These are phyloP conservation scores for Brachionus plicatilis DNA, from an alignment of 1,140 invertebrate genomes.

Conservation along the genomic window DNA sequence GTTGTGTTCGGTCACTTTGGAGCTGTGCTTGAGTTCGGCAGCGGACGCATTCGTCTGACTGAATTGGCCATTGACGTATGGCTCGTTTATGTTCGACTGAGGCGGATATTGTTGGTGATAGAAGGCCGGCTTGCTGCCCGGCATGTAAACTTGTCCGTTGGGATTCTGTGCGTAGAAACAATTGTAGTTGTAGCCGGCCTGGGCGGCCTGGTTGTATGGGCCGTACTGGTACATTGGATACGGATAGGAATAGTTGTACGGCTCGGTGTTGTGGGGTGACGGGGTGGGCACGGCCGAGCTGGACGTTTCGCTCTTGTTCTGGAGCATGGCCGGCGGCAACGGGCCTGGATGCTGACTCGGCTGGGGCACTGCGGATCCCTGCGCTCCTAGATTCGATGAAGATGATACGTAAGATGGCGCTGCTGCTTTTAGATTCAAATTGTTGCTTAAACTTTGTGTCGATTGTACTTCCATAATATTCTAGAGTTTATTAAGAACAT, in stretches of 20 bases:
- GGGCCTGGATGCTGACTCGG: background rate
- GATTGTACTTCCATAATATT: conserved; percentile 34
- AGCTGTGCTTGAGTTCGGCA: background rate
- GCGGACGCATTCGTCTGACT: background rate
- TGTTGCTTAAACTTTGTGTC: conserved; percentile 22
- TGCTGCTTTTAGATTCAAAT: conserved; percentile 1
- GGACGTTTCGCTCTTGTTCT: background rate
- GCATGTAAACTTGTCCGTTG: background rate
- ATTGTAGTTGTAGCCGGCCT: background rate
- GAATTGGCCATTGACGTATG: background rate
- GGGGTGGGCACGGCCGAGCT: background rate
- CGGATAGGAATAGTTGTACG: background rate
- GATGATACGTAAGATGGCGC: conserved; percentile 23
- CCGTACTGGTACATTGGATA: conserved; percentile 8
- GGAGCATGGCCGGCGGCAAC: background rate
- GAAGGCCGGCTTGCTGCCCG: background rate
- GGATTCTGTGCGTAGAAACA: background rate
- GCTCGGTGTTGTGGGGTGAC: background rate
- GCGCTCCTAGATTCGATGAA: background rate
- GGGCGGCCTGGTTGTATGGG: background rate
- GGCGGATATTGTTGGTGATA: background rate
- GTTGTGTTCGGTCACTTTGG: background rate
- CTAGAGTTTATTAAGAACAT: conserved; percentile 22
- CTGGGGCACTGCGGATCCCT: background rate
- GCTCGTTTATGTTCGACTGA: background rate